Evolutionary conservation across 2,797 vertebrate species (phyloP).

Genomic region (Pantherophis vulpinus): DNA sequence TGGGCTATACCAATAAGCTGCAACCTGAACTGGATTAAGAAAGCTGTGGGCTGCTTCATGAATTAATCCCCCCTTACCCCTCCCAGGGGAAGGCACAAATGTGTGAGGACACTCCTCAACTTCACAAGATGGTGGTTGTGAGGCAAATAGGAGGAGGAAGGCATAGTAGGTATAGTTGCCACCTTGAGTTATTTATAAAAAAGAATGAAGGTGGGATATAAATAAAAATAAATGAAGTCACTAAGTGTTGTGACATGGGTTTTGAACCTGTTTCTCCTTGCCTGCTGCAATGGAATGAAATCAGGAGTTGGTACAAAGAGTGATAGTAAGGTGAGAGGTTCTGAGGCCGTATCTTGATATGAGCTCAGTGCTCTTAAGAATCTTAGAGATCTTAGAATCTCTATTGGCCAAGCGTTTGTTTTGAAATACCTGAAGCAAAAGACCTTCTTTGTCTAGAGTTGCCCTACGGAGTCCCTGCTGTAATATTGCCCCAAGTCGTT

Average conservation of each 20-base stretch:
- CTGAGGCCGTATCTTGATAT: neutral
- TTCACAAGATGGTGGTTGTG: neutral
- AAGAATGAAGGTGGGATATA: neutral
- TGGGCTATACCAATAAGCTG: rapidly evolving
- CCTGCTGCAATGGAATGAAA: neutral
- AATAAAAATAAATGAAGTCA: neutral
- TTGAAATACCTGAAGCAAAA: neutral
- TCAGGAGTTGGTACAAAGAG: neutral
- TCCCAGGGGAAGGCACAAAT: neutral
- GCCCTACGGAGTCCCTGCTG: neutral
- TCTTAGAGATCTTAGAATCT: neutral
- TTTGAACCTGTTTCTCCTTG: neutral
- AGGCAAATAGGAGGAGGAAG: neutral
- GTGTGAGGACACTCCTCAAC: neutral
- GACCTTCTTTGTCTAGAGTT: neutral
- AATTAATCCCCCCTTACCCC: no score
- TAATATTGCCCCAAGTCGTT: neutral
- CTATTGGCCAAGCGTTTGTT: neutral
- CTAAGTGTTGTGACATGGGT: neutral
- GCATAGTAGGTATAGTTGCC: neutral
- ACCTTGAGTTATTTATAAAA: neutral
- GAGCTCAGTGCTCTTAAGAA: neutral
- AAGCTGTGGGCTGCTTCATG: neutral
- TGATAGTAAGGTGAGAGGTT: neutral
- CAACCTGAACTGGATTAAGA: rapidly evolving